phyloP scores from a whole-genome alignment of 2,888 invertebrate species.

The Apamea sordens region DNA sequence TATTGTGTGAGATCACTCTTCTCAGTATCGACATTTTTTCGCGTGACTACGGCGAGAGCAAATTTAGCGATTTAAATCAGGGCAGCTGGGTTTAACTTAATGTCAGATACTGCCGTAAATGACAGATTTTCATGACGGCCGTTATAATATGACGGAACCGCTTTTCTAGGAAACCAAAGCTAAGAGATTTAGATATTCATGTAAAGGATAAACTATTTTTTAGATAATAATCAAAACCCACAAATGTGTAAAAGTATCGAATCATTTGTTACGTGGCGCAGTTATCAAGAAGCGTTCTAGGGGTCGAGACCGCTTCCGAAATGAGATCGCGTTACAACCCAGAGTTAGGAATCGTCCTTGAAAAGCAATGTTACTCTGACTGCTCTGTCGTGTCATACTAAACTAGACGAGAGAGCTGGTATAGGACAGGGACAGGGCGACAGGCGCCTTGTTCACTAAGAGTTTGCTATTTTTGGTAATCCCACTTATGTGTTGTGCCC shows the following conservation, averaged over 20 bases:
- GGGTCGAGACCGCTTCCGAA: conserved; percentile 63
- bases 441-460: conserved; percentile 34
- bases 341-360: conserved; percentile 57
- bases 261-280: conserved; percentile 58
- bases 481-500: conserved; percentile 55
- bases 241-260: conserved; percentile 62
- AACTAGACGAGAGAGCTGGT: conserved; percentile 51
- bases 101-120: not conserved
- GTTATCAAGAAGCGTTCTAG: conserved; percentile 58
- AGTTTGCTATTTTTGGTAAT: conserved; percentile 54
- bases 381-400: conserved; percentile 49
- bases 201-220: conserved; percentile 18
- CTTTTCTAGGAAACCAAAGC: not conserved
- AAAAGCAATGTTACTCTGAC: conserved; percentile 46
- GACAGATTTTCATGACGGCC: not conserved
- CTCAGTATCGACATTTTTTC: not conserved
- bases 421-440: conserved; percentile 35
- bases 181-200: conserved; percentile 25
- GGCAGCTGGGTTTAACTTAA: not conserved
- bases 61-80: not conserved
- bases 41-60: not conserved
- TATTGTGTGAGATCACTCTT: not conserved
- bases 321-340: conserved; percentile 78
- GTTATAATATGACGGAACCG: not conserved
- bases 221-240: conserved; percentile 46